Evolutionary conservation across 2,113 vertebrate genomes (phyloP).

Genomic region (Oxygymnocypris stewartii): DNA sequence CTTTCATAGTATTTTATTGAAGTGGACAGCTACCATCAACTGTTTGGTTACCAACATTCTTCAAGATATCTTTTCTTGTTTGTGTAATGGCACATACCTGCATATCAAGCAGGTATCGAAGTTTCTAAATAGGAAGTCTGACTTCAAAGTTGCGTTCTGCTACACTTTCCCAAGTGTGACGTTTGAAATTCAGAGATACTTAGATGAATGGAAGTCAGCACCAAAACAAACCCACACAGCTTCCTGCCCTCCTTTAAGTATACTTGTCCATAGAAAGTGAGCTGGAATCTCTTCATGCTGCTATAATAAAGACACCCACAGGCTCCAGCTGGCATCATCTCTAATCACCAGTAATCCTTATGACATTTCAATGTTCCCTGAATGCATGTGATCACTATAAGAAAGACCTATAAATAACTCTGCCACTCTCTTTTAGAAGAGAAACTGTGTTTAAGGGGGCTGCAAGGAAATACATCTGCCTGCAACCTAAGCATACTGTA

Average conservation of each 20-base stretch:
- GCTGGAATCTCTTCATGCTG: neutral
- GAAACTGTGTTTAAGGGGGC: neutral
- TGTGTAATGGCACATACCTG: neutral
- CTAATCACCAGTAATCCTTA: constrained; percentile 49
- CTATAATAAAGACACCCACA: constrained; percentile 29
- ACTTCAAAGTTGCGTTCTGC: neutral
- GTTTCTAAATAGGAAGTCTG: neutral
- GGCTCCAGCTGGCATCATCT: constrained; percentile 24
- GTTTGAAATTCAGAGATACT: neutral
- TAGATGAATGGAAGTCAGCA: neutral
- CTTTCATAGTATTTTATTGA: neutral
- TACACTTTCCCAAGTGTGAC: neutral
- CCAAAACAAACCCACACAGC: constrained; percentile 42
- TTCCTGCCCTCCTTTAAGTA: neutral
- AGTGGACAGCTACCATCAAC: neutral
- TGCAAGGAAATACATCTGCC: neutral
- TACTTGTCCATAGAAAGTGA: neutral
- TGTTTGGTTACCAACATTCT: neutral
- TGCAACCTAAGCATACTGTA: constrained; percentile 18
- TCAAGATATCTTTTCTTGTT: neutral
- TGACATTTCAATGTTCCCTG: constrained; percentile 66
- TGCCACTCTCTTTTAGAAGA: constrained; percentile 26
- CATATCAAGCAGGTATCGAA: no score
- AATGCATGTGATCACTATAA: constrained; percentile 24
- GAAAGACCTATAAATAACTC: constrained; percentile 66